Percentiles rank a stretch among this genome's conserved stretches.
These are phyloP conservation scores for Falco rusticolus DNA, from an alignment of 2,797 vertebrate species.

Conservation along the genomic window DNA sequence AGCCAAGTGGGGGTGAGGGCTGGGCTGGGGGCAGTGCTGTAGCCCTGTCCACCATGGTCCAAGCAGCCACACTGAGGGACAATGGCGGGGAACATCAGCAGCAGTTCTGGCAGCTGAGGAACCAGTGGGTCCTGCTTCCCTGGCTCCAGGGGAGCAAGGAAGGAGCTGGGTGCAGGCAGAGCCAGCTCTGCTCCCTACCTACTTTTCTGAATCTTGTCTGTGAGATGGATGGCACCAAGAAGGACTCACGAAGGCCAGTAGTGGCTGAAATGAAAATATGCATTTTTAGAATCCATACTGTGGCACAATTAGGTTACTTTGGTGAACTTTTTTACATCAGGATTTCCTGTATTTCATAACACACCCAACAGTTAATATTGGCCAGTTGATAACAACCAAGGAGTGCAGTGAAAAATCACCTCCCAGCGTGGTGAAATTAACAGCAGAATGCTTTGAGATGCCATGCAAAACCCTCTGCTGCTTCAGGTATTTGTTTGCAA, in stretches of 20 bases:
- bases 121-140: not conserved
- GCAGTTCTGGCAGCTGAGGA: not conserved
- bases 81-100: accelerated
- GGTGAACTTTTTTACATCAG: not conserved
- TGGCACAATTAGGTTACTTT: not conserved
- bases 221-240: not conserved
- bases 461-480: not conserved
- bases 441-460: not conserved
- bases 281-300: not conserved
- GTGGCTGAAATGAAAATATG: not conserved
- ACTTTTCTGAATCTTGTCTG: not conserved
- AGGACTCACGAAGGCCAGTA: not conserved
- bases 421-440: not conserved
- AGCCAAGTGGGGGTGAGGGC: not conserved
- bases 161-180: not conserved
- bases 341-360: conserved; percentile 10
- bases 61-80: not conserved
- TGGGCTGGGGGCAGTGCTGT: not conserved
- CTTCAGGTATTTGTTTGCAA: not conserved
- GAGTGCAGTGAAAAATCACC: not conserved
- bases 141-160: not conserved
- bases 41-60: not conserved
- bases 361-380: not conserved
- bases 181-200: not conserved
- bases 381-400: not conserved